Evolutionary conservation across 2,113 vertebrate genomes (phyloP).

Genomic region (Butastur rufipennis): DNA sequence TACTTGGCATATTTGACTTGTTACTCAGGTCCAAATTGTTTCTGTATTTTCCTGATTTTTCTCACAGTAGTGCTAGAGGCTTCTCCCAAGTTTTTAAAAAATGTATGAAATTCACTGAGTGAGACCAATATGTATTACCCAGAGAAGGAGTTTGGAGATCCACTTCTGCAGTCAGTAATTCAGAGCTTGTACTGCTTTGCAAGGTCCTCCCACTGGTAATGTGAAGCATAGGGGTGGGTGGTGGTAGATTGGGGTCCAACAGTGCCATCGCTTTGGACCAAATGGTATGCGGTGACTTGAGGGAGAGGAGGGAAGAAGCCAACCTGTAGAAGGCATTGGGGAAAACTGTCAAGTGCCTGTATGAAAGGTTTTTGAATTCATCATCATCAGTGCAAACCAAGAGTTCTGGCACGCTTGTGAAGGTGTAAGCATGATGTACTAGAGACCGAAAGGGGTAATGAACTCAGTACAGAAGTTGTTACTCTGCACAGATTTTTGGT

Average conservation of each 20-base stretch:
- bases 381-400: too few relatives aligned
- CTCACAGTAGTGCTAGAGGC: neutral
- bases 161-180: accelerated
- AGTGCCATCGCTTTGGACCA: accelerated
- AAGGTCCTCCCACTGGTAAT: neutral
- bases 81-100: neutral
- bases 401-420: neutral
- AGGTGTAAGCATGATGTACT: neutral
- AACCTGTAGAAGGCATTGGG: accelerated
- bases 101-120: neutral
- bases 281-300: neutral
- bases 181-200: neutral
- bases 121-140: accelerated
- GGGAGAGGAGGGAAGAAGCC: neutral
- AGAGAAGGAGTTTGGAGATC: neutral
- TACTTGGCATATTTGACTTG: neutral
- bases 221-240: neutral
- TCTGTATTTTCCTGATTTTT: neutral
- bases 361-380: neutral
- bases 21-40: neutral
- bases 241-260: neutral
- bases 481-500: neutral
- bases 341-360: neutral
- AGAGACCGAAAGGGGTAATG: neutral
- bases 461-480: neutral